Evolutionary conservation across 2,797 vertebrate species (phyloP).

Genomic region (Microchirus variegatus): DNA sequence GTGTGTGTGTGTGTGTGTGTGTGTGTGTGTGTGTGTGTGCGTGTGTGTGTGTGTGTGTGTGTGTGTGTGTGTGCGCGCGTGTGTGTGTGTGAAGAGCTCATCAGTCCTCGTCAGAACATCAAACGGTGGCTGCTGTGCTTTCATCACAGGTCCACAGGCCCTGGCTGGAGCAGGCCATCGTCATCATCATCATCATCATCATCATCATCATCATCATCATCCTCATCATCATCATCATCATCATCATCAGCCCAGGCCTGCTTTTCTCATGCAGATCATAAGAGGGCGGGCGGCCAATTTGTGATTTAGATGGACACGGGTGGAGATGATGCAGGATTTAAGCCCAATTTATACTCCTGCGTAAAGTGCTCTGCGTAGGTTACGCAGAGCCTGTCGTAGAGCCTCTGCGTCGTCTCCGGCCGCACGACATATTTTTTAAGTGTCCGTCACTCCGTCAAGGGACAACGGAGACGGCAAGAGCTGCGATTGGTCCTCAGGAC

Average conservation of each 20-base stretch:
- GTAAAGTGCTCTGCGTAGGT: no score
- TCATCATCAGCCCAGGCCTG: constrained; percentile 51
- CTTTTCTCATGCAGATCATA: constrained; percentile 76
- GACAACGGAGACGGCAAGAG: no score
- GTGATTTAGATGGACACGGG: constrained; percentile 73
- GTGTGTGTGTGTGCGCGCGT: no score
- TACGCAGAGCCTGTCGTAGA: no score
- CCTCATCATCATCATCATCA: constrained; percentile 26
- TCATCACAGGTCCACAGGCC: constrained; percentile 52
- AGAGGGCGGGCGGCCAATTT: constrained; percentile 71
- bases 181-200: constrained; percentile 27
- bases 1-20: no score
- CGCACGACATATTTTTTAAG: no score
- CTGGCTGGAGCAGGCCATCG: constrained; percentile 54
- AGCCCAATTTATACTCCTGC: no score
- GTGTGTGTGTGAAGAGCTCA: constrained; percentile 60
- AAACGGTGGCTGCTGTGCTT: constrained; percentile 65
- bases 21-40: no score
- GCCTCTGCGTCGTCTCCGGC: no score
- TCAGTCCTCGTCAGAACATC: constrained; percentile 73
- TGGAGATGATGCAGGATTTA: constrained; percentile 53
- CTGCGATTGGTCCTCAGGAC: no score
- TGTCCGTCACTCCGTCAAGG: no score
- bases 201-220: constrained; percentile 24
- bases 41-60: no score